Conservation (phyloP, 2,113 vertebrate species). For the Calyptomena viridis region DNA sequence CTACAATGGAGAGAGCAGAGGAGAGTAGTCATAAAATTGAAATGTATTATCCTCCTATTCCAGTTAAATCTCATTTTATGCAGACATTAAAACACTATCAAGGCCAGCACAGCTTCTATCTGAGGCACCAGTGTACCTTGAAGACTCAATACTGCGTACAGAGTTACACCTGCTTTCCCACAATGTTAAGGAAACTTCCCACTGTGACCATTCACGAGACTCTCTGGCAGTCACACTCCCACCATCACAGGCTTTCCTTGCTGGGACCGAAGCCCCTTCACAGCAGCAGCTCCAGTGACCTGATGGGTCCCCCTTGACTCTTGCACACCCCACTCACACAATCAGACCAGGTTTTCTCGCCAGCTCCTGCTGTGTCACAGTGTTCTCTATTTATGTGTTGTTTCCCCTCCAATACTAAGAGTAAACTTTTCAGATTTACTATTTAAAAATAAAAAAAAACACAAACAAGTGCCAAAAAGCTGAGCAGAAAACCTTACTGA, state of each 20-base stretch:
- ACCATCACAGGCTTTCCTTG: not conserved
- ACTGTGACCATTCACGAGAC: accelerated
- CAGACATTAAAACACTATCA: not conserved
- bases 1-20: not conserved
- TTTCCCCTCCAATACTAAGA: not conserved
- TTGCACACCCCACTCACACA: not conserved
- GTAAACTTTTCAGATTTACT: not conserved
- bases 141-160: not conserved
- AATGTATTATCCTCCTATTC: not conserved
- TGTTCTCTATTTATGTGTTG: not conserved
- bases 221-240: not conserved
- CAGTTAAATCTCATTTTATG: not conserved
- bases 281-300: not conserved
- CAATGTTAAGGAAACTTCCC: not conserved
- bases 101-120: not conserved
- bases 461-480: not conserved
- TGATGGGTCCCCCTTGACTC: accelerated
- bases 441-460: not conserved
- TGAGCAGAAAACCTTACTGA: not conserved
- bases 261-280: not conserved
- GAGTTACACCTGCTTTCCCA: not conserved
- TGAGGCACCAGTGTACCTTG: accelerated
- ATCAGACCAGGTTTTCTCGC: not conserved
- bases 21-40: not conserved
- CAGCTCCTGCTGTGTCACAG: accelerated